These are phyloP conservation scores for Drosophila athabasca DNA, from an alignment of 1,140 invertebrate species.

Conservation along the genomic window DNA sequence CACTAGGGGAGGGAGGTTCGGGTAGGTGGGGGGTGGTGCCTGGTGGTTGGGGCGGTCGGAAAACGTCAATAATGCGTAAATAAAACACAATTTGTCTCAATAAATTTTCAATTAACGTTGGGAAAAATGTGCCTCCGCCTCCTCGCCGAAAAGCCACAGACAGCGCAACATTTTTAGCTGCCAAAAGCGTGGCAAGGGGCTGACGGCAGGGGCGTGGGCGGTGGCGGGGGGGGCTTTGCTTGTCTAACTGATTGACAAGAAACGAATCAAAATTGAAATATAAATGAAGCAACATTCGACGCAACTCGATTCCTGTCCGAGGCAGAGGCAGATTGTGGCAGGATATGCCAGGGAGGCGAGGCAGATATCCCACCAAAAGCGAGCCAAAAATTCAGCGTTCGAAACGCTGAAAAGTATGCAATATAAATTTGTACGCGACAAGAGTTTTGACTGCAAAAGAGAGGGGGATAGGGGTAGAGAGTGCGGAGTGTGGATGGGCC, in stretches of 20 bases:
- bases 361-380: slow-evolving; percentile 16
- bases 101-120: slow-evolving; percentile 81
- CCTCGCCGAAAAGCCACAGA: slow-evolving; percentile 59
- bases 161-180: slow-evolving; percentile 45
- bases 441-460: not conserved
- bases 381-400: slow-evolving; percentile 25
- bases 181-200: slow-evolving; percentile 1
- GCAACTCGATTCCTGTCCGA: slow-evolving; percentile 15
- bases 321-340: slow-evolving; percentile 1
- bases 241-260: slow-evolving; percentile 76
- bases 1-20: too few species aligned
- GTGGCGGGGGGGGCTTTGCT: slow-evolving; percentile 11
- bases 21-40: not conserved
- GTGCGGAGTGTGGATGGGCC: not conserved
- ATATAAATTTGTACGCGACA: slow-evolving; percentile 34
- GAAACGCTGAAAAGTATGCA: slow-evolving; percentile 37
- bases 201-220: not conserved
- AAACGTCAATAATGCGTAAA: slow-evolving; percentile 75
- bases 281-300: slow-evolving; percentile 59
- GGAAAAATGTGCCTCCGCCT: slow-evolving; percentile 45
- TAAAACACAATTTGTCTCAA: slow-evolving; percentile 82
- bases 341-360: not conserved
- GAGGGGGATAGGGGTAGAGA: not conserved
- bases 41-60: not conserved
- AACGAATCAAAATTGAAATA: slow-evolving; percentile 80